Base-by-base conservation (phyloP, 2,113 vertebrate genomes). In the Etheostoma cragini region DNA sequence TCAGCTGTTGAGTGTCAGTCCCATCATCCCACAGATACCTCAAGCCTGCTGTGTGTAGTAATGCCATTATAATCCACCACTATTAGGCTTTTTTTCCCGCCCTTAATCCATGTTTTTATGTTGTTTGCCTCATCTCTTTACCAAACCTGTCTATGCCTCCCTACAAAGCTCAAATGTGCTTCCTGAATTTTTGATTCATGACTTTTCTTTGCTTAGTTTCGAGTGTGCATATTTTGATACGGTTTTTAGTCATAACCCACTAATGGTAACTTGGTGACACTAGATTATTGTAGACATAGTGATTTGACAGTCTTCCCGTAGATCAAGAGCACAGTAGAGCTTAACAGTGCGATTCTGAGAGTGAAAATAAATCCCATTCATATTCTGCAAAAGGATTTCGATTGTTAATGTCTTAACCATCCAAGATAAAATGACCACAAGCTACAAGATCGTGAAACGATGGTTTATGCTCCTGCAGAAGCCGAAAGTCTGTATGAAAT, bases 61-160 rank as follows among this genome's bases (percentile, higher is more conserved):
- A 89, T 78, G 72, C 75, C 72, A 81, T 91, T 84, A 87, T 88
- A 87, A 88, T 89, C 79, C 76, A 24, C 65, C 57, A 30, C 76
- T 49, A 87, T 88, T 78, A 76, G 73, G 67, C 74, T 77, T 75
- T 67, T 80, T 65, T 72, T 68, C 85, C 66, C 66, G 1, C 73
- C 75, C 64, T 54, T 78, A 78, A 77, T 83, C 88, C 66, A 0
- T 64, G 56, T 66, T 88, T 76, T 84, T 61, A 65, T 87, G 70
- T 82, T 80, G 60, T 80, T 80, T 63, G 46, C 80, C 47, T 84
- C 67, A 50, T 78, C 58, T 80, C 30, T 49, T 76, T 22, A 56
- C 73, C 47, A 42, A 69, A 71, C 53, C 30, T 22, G 24, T 83
- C 50, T 64, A 70, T 47, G 45, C 64, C 22, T 80, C 53, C 45